Evolutionary conservation across 2,888 invertebrate species (phyloP), one percentile per base, ranked within the genome.

Genomic region (Athetis lepigone): DNA sequence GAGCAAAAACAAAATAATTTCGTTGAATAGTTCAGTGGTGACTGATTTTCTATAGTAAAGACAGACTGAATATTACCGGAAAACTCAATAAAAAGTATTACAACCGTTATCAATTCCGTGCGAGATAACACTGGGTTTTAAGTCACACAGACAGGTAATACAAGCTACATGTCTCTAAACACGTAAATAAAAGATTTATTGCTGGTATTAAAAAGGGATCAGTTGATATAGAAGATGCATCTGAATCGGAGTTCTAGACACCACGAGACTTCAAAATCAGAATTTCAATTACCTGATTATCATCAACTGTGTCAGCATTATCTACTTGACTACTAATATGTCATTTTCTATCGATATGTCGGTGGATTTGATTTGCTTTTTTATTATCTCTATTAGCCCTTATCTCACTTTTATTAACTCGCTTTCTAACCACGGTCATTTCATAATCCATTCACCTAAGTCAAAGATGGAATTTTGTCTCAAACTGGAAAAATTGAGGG

Each of bases 151-250:
- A 29, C 19, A 59, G 52, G 21, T 39, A 21, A 57, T 67, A 21
- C 16, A 73, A 42, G 74, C 59, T 69, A 68, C 69, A 69, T 74
- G 75, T 74, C 42, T 43, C 29, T 33, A 11, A 52, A 58, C 69
- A 74, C 69, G 69, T 74, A 59, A 59, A 69, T 49, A 43, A 2
- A 27, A 25, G 33, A 66, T 56, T 52, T 59, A 67, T 5, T 40
- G 27, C 33, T 25, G 2, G 55, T n/a, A 43, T 29, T 37, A 19
- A 13, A 37, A 7, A 29, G 21, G 40, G 8, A 33, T 11, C 8
- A 23, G 11, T 27, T 33, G n/a, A 50, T 64, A 40, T 25, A 13
- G 13, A 46, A 46, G 60, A 69, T 45, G 37, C 29, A 40, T 8
- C 6, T 23, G 29, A 16, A 58, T 67, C 13, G 13, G 33, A 25